A percentile compares a stretch with the other conserved stretches of the same genome.
Conservation (phyloP, 2,888 invertebrate genomes). For the Sinhomidia bicolor region DNA sequence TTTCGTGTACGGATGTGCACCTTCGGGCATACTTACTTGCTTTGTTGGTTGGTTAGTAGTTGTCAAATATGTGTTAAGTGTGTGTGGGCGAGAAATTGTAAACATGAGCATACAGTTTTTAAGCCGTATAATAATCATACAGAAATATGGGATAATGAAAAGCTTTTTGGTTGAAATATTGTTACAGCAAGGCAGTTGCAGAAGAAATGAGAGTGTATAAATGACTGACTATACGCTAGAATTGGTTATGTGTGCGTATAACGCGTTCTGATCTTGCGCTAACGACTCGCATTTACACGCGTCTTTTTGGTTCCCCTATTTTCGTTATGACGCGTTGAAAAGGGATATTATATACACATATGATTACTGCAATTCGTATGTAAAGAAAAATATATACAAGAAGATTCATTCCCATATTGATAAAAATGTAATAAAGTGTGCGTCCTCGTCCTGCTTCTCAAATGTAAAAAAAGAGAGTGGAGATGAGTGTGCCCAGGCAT, state of each 20-base stretch:
- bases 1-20: too few relatives aligned
- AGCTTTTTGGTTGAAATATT: not conserved
- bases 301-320: too few relatives aligned
- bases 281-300: too few relatives aligned
- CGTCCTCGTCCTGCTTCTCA: constrained; percentile 21
- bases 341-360: not conserved
- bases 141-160: not conserved
- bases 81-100: constrained; percentile 44
- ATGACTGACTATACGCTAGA: too few relatives aligned
- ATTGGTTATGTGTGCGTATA: too few relatives aligned
- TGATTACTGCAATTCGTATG: not conserved
- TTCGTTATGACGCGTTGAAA: too few relatives aligned
- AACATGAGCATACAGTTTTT: constrained; percentile 7
- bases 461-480: not conserved
- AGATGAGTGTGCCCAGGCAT: not conserved
- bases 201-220: not conserved
- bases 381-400: not conserved
- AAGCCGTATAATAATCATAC: not conserved
- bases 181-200: not conserved
- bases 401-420: not conserved
- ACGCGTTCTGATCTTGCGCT: too few relatives aligned
- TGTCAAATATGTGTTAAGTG: constrained; percentile 51
- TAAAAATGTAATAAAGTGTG: not conserved
- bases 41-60: not conserved
- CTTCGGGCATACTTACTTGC: too few relatives aligned